Base-by-base conservation (phyloP, 1,140 invertebrate species). In the Drosophila ogumai region DNA sequence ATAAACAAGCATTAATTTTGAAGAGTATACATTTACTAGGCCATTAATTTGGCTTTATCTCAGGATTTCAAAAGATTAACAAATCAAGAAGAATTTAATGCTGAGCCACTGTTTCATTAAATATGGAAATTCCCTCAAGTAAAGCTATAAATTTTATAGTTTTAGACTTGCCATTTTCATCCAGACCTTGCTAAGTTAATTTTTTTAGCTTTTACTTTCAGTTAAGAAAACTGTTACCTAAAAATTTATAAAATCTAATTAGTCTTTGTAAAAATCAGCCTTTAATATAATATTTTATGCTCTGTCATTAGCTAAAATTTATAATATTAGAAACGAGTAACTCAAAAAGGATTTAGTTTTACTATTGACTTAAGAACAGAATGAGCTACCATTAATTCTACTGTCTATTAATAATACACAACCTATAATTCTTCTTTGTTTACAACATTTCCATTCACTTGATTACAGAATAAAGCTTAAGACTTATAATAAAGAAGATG, bases 401-500 rank as follows among this genome's bases (percentile, higher is more conserved):
- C 6, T 28, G 5, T 28, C 1, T 28, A 28, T 28, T 28, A 28
- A 28, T 0, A n/a, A 25, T 28, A 28, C 2, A n/a, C 15, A 3
- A 4, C 4, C 19, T 15, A 22, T 46, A 46, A 46, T 7, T 13
- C 1, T 46, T 3, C 25, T 3, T 46, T 25, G 6, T 31, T 36
- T n/a, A n/a, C n/a, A n/a, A n/a, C n/a, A n/a, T n/a, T n/a, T n/a
- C n/a, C n/a, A n/a, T n/a, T n/a, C n/a, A n/a, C n/a, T n/a, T n/a
- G n/a, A n/a, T n/a, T n/a, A n/a, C 66, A 72, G 68, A 58, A 40
- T 40, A 72, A 77, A 79, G 79, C 71, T 73, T 50, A 52, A 68
- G 36, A 82, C 66, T 65, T 58, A 55, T 15, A 66, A 25, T 28
- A 40, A 75, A 60, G 34, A 88, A 67, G 49, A 88, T 88, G 85